phyloP scores from a whole-genome alignment of 2,113 vertebrate species.

The Ochotona princeps region DNA sequence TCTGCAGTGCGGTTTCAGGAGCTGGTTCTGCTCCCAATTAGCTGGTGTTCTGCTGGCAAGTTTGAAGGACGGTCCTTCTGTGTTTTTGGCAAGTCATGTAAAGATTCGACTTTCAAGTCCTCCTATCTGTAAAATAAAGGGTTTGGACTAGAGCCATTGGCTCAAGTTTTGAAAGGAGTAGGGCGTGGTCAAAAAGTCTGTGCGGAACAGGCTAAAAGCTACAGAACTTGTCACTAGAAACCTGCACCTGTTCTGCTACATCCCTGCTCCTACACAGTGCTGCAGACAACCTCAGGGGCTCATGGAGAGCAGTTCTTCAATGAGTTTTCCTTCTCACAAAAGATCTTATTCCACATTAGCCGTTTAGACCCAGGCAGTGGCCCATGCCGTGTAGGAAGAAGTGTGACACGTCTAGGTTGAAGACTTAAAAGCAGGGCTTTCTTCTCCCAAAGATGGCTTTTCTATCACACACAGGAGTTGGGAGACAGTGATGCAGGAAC shows the following conservation, averaged over 20 bases:
- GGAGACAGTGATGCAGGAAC: background rate
- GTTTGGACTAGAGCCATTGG: slow-evolving; percentile 38
- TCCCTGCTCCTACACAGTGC: background rate
- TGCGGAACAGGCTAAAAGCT: background rate
- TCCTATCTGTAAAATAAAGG: slow-evolving; percentile 64
- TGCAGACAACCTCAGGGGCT: background rate
- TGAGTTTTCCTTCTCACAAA: background rate
- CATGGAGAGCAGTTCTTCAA: background rate
- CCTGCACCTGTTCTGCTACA: background rate
- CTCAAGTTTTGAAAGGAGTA: background rate
- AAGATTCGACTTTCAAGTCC: slow-evolving; percentile 47
- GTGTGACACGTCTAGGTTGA: background rate
- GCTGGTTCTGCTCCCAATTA: slow-evolving; percentile 65
- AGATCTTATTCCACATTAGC: background rate
- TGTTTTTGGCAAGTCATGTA: slow-evolving; percentile 64
- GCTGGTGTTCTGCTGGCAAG: slow-evolving; percentile 42
- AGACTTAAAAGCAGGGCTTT: background rate
- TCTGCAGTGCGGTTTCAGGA: background rate
- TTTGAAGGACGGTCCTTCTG: slow-evolving; percentile 37
- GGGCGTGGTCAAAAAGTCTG: slow-evolving; percentile 1
- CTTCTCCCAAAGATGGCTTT: background rate
- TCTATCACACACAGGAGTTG: background rate
- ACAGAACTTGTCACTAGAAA: background rate
- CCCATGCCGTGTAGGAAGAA: background rate
- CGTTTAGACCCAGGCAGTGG: background rate